Base-by-base conservation (phyloP, 2,113 vertebrate species). In the Hypomesus transpacificus region DNA sequence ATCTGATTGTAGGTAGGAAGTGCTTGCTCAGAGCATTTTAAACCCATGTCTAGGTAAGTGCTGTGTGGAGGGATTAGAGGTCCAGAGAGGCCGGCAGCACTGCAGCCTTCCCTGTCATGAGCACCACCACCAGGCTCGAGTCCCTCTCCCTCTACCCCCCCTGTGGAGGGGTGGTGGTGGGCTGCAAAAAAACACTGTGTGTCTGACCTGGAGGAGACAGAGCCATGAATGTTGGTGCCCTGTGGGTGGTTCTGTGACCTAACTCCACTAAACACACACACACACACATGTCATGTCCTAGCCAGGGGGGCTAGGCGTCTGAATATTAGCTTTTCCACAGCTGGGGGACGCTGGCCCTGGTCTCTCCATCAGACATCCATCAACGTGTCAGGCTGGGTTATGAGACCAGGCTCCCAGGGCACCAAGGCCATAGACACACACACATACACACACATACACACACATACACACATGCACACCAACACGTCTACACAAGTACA, bases 381-480 rank as follows among this genome's bases (percentile, higher is more conserved):
- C 90, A 91, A 85, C 79, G 83, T 90, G 87, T 89, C 89, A 86
- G 78, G 80, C 75, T 80, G 84, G 84, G 87, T 88, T 91, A 85
- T 85, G 28, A 39, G 70, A 39, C 66, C 75, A 52, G 72, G 80
- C 75, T 89, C 85, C 84, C 83, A 66, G 81, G 82, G 80, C 58
- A 60, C 20, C 58, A 20, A 50, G 80, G 82, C 71, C 56, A 60
- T 75, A 80, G 60, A 68, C 60, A 83, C 83, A 83, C 76, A 84
- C 31, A 58, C 22, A 21, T 9, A 60, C 58, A 22, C 58, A 24
- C 13, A 20, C 21, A 1, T 13, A 22, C 31, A n/a, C 53, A 63
- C n/a, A 51, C 58, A 24, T 22, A 8, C 21, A 1, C 16, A 22
- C 31, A n/a, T 50, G 58, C n/a, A 51, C 31, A 4, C 31, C 31